Conservation (phyloP, 2,797 vertebrate species). For the Eulemur rubriventer region DNA sequence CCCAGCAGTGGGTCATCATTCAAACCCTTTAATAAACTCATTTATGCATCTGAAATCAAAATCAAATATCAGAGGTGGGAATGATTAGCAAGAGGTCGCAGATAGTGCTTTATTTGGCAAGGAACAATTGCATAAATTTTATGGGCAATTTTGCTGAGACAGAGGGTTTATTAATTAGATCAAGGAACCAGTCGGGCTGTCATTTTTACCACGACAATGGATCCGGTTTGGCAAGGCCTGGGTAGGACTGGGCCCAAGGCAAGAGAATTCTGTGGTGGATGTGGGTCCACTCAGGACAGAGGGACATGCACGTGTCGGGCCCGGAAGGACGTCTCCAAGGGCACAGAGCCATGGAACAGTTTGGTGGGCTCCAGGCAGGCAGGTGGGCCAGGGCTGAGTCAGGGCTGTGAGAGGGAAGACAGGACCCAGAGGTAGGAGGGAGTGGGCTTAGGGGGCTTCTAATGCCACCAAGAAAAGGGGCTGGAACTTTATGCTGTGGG, state of each 20-base stretch:
- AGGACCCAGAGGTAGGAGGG: no score
- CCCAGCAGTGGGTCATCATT: background rate
- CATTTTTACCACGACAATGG: background rate
- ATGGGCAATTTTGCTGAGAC: background rate
- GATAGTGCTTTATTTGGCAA: background rate
- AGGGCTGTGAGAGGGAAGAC: background rate
- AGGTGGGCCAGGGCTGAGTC: fast-evolving
- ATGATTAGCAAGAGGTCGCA: background rate
- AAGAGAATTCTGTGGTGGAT: fast-evolving
- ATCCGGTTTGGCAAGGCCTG: background rate
- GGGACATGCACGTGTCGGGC: fast-evolving
- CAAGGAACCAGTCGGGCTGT: background rate
- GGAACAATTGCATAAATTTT: background rate
- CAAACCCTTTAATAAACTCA: background rate
- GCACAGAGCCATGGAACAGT: background rate
- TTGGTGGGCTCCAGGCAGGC: background rate
- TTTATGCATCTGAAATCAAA: background rate
- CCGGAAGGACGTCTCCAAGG: fast-evolving
- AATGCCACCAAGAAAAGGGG: background rate
- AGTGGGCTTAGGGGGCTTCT: background rate
- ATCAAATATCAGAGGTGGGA: background rate
- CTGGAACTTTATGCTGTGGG: background rate
- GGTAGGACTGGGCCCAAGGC: background rate
- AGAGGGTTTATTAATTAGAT: background rate
- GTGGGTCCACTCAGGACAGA: background rate